Percentiles rank a stretch among this genome's conserved stretches.
phyloP scores from a whole-genome alignment of 2,113 vertebrate genomes.

The Mesembrinibis cayennensis region DNA sequence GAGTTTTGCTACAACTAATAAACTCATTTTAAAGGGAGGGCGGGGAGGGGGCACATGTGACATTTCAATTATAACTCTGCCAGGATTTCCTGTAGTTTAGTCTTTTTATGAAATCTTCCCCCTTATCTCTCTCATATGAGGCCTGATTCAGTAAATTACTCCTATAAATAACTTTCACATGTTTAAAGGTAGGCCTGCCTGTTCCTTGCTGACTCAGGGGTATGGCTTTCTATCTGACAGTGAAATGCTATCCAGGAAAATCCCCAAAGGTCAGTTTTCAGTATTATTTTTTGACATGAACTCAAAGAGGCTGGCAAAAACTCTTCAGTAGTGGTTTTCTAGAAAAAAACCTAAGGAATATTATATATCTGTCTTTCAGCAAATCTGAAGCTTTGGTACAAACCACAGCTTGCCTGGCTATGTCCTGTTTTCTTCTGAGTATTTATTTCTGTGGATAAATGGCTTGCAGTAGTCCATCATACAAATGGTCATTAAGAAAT shows the following conservation, averaged over 20 bases:
- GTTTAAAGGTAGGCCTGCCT: background rate
- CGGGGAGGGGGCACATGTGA: background rate
- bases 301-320: conserved; percentile 15
- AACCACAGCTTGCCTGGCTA: conserved; percentile 28
- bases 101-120: background rate
- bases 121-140: background rate
- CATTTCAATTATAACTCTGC: background rate
- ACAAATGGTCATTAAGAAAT: conserved; percentile 24
- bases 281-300: conserved; percentile 8
- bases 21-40: background rate
- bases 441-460: conserved; percentile 35
- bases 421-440: conserved; percentile 25
- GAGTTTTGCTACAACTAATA: background rate
- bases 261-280: conserved; percentile 38
- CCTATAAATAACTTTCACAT: conserved; percentile 30
- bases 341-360: background rate
- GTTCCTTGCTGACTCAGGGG: background rate
- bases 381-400: conserved; percentile 40
- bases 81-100: background rate
- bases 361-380: conserved; percentile 39
- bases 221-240: background rate
- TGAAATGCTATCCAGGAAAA: conserved; percentile 41
- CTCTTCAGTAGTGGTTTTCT: conserved; percentile 37
- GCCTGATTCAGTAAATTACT: background rate
- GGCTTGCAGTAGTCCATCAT: conserved; percentile 5